These are phyloP conservation scores for Antechinus stuartii DNA, from an alignment of 2,113 vertebrate species.

Conservation along the genomic window DNA sequence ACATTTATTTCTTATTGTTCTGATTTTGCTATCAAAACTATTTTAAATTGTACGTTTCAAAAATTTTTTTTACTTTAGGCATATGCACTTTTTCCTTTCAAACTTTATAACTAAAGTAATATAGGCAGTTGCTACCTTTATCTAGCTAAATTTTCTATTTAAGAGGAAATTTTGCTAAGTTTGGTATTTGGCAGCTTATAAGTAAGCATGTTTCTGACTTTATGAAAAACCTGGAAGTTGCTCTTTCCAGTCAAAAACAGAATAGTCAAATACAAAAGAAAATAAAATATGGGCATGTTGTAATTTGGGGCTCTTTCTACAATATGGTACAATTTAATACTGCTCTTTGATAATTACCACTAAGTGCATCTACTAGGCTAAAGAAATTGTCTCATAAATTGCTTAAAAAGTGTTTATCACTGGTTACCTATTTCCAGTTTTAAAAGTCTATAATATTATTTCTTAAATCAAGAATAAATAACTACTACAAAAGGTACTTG, in stretches of 20 bases:
- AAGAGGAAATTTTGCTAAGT: conserved; percentile 49
- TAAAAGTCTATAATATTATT: background rate
- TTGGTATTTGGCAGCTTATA: conserved; percentile 19
- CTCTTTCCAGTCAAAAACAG: conserved; percentile 23
- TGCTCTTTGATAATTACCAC: background rate
- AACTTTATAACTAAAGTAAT: conserved; percentile 58
- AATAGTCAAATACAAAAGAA: conserved; percentile 20
- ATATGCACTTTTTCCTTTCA: conserved; percentile 52
- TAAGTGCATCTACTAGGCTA: background rate
- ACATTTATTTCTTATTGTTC: conserved; percentile 34
- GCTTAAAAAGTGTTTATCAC: background rate
- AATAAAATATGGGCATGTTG: background rate
- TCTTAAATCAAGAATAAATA: background rate
- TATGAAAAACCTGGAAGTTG: conserved; percentile 29
- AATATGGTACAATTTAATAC: background rate
- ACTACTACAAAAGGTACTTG: background rate
- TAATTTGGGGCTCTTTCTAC: background rate
- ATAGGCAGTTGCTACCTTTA: conserved; percentile 41
- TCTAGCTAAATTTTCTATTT: conserved; percentile 56
- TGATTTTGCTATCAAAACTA: conserved; percentile 59
- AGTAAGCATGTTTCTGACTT: conserved; percentile 32
- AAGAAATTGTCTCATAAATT: conserved; percentile 26
- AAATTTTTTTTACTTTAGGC: conserved; percentile 36
- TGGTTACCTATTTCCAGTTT: background rate
- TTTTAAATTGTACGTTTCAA: conserved; percentile 43